phyloP scores from a whole-genome alignment of 2,797 vertebrate species.

The Microctenopoma steveboyesi region DNA sequence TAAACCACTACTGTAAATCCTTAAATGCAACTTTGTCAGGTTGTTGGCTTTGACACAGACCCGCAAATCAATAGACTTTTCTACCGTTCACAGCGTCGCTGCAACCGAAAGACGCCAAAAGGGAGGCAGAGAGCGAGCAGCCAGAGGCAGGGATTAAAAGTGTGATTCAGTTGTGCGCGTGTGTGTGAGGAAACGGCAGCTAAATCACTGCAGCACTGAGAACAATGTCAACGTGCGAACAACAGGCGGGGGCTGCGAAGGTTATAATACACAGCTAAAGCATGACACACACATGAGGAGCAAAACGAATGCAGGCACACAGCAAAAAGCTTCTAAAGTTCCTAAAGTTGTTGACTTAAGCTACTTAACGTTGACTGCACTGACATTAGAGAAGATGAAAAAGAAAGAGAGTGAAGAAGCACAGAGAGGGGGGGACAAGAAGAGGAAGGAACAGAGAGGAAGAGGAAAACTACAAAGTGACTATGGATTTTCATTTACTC shows the following conservation, averaged over 20 bases:
- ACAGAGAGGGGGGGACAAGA: slow-evolving; percentile 25
- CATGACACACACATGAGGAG: slow-evolving; percentile 18
- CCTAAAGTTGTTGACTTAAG: slow-evolving; percentile 65
- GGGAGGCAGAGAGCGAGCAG: slow-evolving; percentile 18
- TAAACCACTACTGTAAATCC: slow-evolving; percentile 6
- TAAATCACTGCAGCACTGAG: slow-evolving; percentile 14
- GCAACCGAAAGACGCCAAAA: slow-evolving; percentile 1
- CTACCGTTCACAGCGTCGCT: background rate
- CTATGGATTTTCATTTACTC: background rate
- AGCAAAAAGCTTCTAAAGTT: slow-evolving; percentile 27
- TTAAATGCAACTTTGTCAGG: slow-evolving; percentile 9
- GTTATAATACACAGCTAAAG: slow-evolving; percentile 35
- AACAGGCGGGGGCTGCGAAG: slow-evolving; percentile 38
- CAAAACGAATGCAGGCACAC: background rate
- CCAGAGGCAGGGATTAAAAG: slow-evolving; percentile 30
- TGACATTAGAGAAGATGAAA: slow-evolving; percentile 59
- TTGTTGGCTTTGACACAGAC: slow-evolving; percentile 8
- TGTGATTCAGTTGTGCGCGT: slow-evolving; percentile 3
- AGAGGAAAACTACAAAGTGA: slow-evolving; percentile 1
- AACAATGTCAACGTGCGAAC: slow-evolving; percentile 54
- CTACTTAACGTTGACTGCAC: slow-evolving; percentile 67
- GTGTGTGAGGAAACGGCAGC: slow-evolving; percentile 18
- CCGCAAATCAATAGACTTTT: slow-evolving; percentile 30
- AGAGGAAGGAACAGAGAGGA: slow-evolving; percentile 9
- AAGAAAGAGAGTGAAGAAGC: slow-evolving; percentile 13